Conservation (phyloP, 2,888 invertebrate species). For the Ochlodes sylvanus region DNA sequence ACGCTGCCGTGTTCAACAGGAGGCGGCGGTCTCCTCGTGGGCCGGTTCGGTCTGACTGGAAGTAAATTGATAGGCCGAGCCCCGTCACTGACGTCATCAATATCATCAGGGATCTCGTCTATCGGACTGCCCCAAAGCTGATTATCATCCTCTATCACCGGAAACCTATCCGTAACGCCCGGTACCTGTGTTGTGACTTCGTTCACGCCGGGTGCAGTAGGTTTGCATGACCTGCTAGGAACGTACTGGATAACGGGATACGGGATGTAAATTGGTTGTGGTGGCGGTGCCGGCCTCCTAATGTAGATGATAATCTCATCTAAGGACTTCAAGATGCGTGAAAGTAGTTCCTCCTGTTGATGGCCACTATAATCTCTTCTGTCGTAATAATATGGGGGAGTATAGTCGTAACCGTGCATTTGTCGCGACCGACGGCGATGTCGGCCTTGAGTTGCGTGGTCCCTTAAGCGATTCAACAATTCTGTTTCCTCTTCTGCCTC, state of each 20-base stretch:
- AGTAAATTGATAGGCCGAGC: constrained; percentile 67
- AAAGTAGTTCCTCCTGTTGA: constrained; percentile 58
- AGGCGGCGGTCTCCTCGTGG: constrained; percentile 47
- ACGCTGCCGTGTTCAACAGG: constrained; percentile 56
- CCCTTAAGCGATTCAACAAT: constrained; percentile 46
- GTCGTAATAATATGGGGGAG: constrained; percentile 53
- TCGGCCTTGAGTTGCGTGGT: constrained; percentile 49
- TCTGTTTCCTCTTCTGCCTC: constrained; percentile 45
- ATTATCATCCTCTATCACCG: constrained; percentile 61
- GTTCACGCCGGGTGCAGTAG: neutral
- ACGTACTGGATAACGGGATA: constrained; percentile 54
- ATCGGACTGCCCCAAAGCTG: constrained; percentile 65
- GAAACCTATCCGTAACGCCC: constrained; percentile 49
- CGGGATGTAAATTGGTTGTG: constrained; percentile 69
- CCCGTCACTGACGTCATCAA: constrained; percentile 49
- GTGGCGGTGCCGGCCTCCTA: constrained; percentile 55
- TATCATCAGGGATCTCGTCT: constrained; percentile 47
- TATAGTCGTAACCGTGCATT: constrained; percentile 55
- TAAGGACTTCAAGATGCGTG: constrained; percentile 60
- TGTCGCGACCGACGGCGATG: constrained; percentile 63
- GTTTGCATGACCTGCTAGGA: constrained; percentile 46
- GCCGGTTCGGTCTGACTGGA: constrained; percentile 47
- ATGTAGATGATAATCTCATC: constrained; percentile 64
- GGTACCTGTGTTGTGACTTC: neutral
- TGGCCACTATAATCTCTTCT: constrained; percentile 56